A percentile compares a stretch with the other conserved stretches of the same genome.
Evolutionary conservation across 2,888 invertebrate species (phyloP).

Genomic region (Chironomus riparius): DNA sequence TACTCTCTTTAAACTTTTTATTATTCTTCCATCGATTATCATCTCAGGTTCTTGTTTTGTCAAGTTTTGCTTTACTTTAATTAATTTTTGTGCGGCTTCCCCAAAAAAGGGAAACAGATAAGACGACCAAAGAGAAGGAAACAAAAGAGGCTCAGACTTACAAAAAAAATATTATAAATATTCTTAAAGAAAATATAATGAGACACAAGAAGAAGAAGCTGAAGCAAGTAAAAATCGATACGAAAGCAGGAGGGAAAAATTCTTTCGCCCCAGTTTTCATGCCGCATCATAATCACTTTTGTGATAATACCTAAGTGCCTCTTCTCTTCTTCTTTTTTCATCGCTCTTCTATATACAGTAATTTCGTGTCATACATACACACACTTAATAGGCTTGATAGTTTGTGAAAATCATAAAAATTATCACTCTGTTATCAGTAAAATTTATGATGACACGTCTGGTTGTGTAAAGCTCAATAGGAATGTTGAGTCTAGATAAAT

Average conservation of each 20-base stretch:
- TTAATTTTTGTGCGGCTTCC: not conserved
- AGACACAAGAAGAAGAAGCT: not conserved
- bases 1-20: not conserved
- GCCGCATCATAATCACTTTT: slow-evolving; percentile 23
- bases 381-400: slow-evolving; percentile 18
- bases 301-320: slow-evolving; percentile 20
- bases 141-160: no score
- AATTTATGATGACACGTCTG: slow-evolving; percentile 27
- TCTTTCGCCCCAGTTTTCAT: slow-evolving; percentile 12
- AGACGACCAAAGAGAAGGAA: no score
- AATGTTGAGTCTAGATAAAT: not conserved
- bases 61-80: not conserved
- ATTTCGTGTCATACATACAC: not conserved
- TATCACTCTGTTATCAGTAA: slow-evolving; percentile 20
- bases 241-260: not conserved
- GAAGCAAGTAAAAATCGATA: not conserved
- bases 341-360: not conserved
- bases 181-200: no score
- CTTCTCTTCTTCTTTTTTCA: not conserved
- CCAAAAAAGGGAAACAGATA: not conserved
- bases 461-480: not conserved
- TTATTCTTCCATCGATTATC: not conserved
- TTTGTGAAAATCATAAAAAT: slow-evolving; percentile 25
- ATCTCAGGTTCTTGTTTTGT: slow-evolving; percentile 4
- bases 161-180: no score